A percentile compares a stretch with the other conserved stretches of the same genome.
Evolutionary conservation across 2,113 vertebrate genomes (phyloP).

Genomic region (Fregata magnificens): DNA sequence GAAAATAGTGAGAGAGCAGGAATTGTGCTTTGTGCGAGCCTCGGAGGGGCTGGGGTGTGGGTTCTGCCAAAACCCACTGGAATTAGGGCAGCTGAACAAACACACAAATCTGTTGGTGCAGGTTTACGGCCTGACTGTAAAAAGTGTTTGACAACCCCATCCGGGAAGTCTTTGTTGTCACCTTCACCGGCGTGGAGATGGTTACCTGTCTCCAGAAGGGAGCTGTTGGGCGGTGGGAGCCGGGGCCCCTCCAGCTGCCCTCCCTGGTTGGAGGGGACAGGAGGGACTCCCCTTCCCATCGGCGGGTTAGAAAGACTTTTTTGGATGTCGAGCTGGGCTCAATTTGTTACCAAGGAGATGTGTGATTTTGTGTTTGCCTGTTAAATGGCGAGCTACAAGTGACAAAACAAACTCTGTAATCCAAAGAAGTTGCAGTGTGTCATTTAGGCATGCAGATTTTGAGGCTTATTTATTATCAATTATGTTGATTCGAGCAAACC

Average conservation of each 20-base stretch:
- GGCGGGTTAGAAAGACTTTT: accelerated
- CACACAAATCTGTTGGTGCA: accelerated
- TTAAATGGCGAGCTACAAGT: neutral
- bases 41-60: neutral
- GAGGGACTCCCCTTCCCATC: neutral
- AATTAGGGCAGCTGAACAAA: neutral
- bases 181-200: accelerated
- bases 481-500: neutral
- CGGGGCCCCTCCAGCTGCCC: neutral
- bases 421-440: neutral
- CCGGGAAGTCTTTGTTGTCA: neutral
- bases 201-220: neutral
- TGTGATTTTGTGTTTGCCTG: neutral
- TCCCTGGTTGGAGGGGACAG: neutral
- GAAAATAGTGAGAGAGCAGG: neutral
- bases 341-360: neutral
- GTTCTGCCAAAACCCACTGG: neutral
- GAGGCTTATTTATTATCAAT: neutral
- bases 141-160: neutral
- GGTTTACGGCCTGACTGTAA: neutral
- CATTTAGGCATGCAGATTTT: neutral
- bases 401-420: neutral
- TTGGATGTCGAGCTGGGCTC: neutral
- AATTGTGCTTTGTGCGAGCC: neutral
- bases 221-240: neutral